Conservation (phyloP, 30 jellyfish, hydroid and myxozoan genomes). For the Mastigias papua region DNA sequence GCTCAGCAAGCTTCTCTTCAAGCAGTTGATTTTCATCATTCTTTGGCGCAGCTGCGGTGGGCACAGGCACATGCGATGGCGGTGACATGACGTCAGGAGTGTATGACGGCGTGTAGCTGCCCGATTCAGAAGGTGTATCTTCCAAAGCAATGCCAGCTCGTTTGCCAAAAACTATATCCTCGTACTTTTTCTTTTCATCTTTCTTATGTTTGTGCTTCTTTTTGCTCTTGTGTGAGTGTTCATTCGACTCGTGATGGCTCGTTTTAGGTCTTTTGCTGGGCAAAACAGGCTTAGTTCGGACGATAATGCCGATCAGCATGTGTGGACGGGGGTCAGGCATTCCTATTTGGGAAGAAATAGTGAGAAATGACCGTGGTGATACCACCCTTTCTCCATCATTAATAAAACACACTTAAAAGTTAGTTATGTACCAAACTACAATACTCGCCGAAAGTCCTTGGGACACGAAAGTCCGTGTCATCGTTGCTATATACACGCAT, state of each 20-base stretch:
- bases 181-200: slow-evolving; percentile 44
- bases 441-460: too few relatives aligned
- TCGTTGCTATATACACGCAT: too few relatives aligned
- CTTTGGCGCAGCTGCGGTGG: slow-evolving; percentile 9
- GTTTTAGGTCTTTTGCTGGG: slow-evolving; percentile 54
- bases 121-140: slow-evolving; percentile 50
- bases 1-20: slow-evolving; percentile 69
- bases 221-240: slow-evolving; percentile 49
- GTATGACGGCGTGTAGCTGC: slow-evolving; percentile 50
- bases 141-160: slow-evolving; percentile 21
- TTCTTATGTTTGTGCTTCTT: slow-evolving; percentile 45
- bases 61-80: slow-evolving; percentile 23
- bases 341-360: slow-evolving; percentile 43
- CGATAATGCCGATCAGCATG: slow-evolving; percentile 92
- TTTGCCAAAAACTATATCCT: slow-evolving; percentile 65
- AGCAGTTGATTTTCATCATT: slow-evolving; percentile 51
- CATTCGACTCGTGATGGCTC: slow-evolving; percentile 55
- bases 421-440: too few relatives aligned
- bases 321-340: slow-evolving; percentile 98
- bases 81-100: slow-evolving; percentile 65
- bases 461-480: too few relatives aligned
- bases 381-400: too few relatives aligned
- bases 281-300: slow-evolving; percentile 55
- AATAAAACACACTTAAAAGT: too few relatives aligned
- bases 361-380: background rate